Conservation (phyloP, 2,113 vertebrate species). For the Donacobius atricapilla region DNA sequence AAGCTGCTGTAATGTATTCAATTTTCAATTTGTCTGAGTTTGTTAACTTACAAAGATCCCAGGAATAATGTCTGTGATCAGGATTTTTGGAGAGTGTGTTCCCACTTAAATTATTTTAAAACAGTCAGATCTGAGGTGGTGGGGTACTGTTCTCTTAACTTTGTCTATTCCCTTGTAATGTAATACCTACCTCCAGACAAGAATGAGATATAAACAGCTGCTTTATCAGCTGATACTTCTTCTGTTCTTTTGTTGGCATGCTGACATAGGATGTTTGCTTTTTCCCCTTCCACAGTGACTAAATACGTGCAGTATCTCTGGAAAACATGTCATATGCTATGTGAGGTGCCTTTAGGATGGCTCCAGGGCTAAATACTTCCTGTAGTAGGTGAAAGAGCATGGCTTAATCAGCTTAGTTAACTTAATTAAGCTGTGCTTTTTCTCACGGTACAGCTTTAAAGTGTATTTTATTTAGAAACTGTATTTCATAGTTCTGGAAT, state of each 20-base stretch:
- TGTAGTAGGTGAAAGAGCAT: constrained; percentile 52
- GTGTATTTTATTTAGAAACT: background rate
- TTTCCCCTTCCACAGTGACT: background rate
- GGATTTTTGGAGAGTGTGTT: background rate
- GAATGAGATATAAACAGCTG: constrained; percentile 22
- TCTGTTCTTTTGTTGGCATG: background rate
- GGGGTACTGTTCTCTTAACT: background rate
- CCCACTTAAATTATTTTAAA: background rate
- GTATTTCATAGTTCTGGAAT: background rate
- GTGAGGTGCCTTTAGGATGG: constrained; percentile 9
- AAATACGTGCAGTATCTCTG: background rate
- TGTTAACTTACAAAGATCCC: background rate
- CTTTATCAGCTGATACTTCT: background rate
- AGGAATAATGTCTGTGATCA: background rate
- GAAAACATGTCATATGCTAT: background rate
- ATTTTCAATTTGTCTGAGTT: background rate
- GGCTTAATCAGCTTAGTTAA: constrained; percentile 61
- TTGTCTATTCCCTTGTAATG: background rate
- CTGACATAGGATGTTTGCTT: background rate
- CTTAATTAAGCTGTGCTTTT: constrained; percentile 53
- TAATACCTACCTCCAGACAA: background rate
- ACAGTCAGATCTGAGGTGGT: background rate
- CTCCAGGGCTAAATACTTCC: constrained; percentile 24
- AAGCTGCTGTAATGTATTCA: background rate
- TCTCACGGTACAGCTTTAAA: constrained; percentile 14